Evolutionary conservation across 2,888 invertebrate species (phyloP).

Genomic region (Spodoptera littoralis): DNA sequence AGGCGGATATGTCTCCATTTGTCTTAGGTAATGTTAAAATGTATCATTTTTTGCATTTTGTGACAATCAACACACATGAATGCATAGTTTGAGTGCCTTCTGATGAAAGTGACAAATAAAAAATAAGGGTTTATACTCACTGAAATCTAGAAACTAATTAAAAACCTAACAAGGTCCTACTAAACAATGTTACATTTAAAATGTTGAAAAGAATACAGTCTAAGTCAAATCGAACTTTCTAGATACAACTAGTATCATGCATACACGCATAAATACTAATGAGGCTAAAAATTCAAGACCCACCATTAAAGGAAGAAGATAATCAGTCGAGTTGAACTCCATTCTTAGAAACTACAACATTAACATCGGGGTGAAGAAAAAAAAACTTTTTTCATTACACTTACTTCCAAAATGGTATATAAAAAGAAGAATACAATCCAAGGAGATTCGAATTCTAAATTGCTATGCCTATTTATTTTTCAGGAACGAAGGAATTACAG

Average conservation of each 20-base stretch:
- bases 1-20: conserved; percentile 14
- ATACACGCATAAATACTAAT: conserved; percentile 23
- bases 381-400: conserved; percentile 60
- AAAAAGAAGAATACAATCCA: conserved; percentile 59
- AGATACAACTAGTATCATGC: conserved; percentile 4
- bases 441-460: conserved; percentile 62
- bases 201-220: not conserved
- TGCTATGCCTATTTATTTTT: conserved; percentile 77
- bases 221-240: conserved; percentile 1
- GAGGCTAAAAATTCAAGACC: conserved; percentile 2
- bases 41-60: conserved; percentile 5
- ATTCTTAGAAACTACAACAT: conserved; percentile 40
- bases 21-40: conserved; percentile 18
- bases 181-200: not conserved
- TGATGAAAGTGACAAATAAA: no score
- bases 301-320: conserved; percentile 32
- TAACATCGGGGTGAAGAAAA: conserved; percentile 30
- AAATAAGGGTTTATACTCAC: no score
- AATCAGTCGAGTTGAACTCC: conserved; percentile 34
- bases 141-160: no score
- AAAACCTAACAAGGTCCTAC: not conserved
- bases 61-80: not conserved
- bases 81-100: no score
- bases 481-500: conserved; percentile 72
- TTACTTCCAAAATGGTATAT: conserved; percentile 49